Base-by-base conservation (phyloP, 2,113 vertebrate species). In the Dromiciops gliroides region DNA sequence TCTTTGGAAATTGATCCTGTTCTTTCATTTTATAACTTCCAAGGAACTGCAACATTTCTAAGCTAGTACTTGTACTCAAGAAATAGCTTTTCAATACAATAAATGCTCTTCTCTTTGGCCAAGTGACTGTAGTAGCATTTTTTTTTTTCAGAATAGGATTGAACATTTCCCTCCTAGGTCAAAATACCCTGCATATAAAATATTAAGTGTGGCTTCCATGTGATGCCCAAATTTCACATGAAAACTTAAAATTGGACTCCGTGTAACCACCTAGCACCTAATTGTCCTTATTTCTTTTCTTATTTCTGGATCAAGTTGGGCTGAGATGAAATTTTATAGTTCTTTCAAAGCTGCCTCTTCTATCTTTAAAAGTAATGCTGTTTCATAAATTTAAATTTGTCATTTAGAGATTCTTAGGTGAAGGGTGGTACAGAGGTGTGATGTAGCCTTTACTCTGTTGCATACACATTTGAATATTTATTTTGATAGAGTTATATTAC, bases 361-460 rank as follows among this genome's bases (percentile, higher is more conserved):
- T 67, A 19, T 37, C 60, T 75, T n/a, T 75, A 19, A 75, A 75
- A 75, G 60, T 67, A 11, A 2, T 31, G 53, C n/a, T 19, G 6
- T 75, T 37, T n/a, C 31, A 75, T 75, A n/a, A n/a, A 75, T 75
- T 6, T n/a, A 75, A n/a, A 75, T 19, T n/a, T 5, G 16, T 75
- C 60, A 53, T 89, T 94, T 95, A 92, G 90, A 51, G 28, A 23
- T 91, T 31, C 51, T 51, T 93, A 92, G 51, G 67, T 47, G 48
- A 90, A 93, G 92, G 50, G 25, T 92, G 11, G 49, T 92, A 0
- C 89, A 83, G 2, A n/a, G 19, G 37, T 19, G 19, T 16, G 67
- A 8, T 22, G n/a, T 8, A 8, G 8, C n/a, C 6, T 83, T 23
- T 83, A 19, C 67, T 11, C 22, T 44, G 6, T 23, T 83, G 67